These are phyloP conservation scores for Sinonovacula constricta DNA, from an alignment of 1,140 invertebrate species.

Conservation along the genomic window DNA sequence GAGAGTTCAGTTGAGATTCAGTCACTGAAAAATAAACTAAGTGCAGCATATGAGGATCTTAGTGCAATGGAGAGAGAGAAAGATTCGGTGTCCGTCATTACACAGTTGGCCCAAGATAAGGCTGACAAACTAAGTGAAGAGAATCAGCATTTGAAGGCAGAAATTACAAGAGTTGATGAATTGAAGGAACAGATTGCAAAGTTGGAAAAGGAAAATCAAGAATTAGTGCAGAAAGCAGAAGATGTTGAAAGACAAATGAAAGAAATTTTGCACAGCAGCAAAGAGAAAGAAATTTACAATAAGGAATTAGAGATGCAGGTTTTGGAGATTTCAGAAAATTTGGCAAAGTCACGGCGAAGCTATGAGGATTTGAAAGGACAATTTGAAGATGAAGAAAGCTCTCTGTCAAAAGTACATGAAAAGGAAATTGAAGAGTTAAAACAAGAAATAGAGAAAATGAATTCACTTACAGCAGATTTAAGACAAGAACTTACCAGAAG, in stretches of 20 bases:
- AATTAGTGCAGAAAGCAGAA: conserved; percentile 34
- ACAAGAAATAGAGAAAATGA: conserved; percentile 52
- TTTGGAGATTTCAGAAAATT: conserved; percentile 66
- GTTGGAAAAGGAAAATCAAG: conserved; percentile 43
- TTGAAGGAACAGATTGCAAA: conserved; percentile 48
- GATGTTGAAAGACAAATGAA: conserved; percentile 27
- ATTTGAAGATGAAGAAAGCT: conserved; percentile 56
- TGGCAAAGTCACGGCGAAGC: conserved; percentile 63
- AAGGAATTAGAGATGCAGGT: conserved; percentile 70
- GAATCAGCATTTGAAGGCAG: conserved; percentile 48
- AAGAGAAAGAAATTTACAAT: conserved; percentile 66
- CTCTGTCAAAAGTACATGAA: conserved; percentile 42
- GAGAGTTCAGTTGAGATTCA: conserved; percentile 61
- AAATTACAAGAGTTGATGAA: conserved; percentile 43
- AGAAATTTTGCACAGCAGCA: conserved; percentile 48
- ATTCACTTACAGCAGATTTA: too few species aligned
- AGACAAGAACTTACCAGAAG: too few species aligned
- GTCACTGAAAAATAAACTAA: conserved; percentile 53
- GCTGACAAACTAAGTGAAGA: conserved; percentile 61
- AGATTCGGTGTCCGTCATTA: conserved; percentile 65
- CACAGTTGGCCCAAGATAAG: conserved; percentile 69
- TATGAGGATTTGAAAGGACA: conserved; percentile 61
- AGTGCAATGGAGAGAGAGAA: conserved; percentile 71
- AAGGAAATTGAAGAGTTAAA: conserved; percentile 55
- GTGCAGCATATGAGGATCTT: conserved; percentile 58